Evolutionary conservation across 2,113 vertebrate genomes (phyloP).

Genomic region (Myotis lucifugus): DNA sequence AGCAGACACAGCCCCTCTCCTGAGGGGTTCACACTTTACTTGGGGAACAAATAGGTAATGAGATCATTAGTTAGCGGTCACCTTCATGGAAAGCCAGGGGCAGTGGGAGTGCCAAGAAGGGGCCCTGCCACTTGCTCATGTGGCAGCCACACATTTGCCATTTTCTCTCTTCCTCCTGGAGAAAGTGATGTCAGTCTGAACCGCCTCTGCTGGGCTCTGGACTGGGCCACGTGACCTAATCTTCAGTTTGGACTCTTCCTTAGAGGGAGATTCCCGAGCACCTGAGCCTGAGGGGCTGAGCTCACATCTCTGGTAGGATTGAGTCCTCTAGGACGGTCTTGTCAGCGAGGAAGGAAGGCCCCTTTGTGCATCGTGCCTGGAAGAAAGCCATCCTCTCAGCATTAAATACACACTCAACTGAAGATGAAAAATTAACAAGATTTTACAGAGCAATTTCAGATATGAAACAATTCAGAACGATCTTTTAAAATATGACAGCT

Average conservation of each 20-base stretch:
- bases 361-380: background rate
- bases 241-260: background rate
- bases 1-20: background rate
- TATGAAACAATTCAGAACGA: slow-evolving; percentile 46
- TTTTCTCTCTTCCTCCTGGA: background rate
- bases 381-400: slow-evolving; percentile 23
- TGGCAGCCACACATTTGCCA: background rate
- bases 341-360: background rate
- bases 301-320: background rate
- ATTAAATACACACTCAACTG: slow-evolving; percentile 7
- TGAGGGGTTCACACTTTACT: background rate
- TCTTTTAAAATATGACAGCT: slow-evolving; percentile 75
- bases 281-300: background rate
- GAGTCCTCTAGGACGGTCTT: background rate
- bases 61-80: background rate
- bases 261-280: background rate
- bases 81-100: background rate
- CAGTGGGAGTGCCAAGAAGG: background rate
- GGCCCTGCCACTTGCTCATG: background rate
- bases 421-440: slow-evolving; percentile 51
- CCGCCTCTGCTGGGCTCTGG: background rate
- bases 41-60: background rate
- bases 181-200: background rate
- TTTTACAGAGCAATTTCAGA: slow-evolving; percentile 66
- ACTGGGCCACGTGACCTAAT: background rate